Base-by-base conservation (phyloP, 2,113 vertebrate genomes). In the Dipodomys stephensi region DNA sequence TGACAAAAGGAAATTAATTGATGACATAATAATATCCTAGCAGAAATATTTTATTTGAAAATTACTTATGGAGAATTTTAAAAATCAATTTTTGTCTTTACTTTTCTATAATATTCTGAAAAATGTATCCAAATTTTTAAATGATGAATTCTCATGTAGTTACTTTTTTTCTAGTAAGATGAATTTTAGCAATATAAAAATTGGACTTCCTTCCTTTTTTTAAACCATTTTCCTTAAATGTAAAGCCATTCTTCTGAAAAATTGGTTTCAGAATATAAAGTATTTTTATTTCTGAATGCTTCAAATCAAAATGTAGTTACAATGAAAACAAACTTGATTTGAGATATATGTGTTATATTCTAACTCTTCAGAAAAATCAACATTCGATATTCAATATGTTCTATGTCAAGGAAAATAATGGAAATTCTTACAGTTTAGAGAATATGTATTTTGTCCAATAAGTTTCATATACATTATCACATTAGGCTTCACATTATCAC, bases 131-230 rank as follows among this genome's bases (percentile, higher is more conserved):
- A n/a, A 46, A 87, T 68, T 78, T 4, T 44, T 78, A 82, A n/a
- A 73, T 83, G 49, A 22, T 62, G n/a, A 91, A 85, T 46, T 88
- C 64, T 81, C 20, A 68, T 72, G 3, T 67, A 81, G 65, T 88
- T 87, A 9, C 7, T 35, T 81, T 93, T 93, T 82, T 28, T 95
- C 89, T 6, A 73, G 16, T 76, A 77, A 46, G 62, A 87, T 80
- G 53, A 19, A 67, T 64, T 72, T 88, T 2, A 82, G 28, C 39
- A 67, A 60, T 73, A 72, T 71, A 83, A 91, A 77, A 2, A 67
- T 73, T 23, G 84, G 18, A 91, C 19, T 44, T 81, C 79, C 27
- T 28, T 23, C 12, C 44, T 69, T 4, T 87, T 65, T 83, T 27
- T 2, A n/a, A 39, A 39, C 69, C 35, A 81, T 16, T 71, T 72